Evolutionary conservation across 2,888 invertebrate genomes (phyloP).

Genomic region (Hesperia comma): DNA sequence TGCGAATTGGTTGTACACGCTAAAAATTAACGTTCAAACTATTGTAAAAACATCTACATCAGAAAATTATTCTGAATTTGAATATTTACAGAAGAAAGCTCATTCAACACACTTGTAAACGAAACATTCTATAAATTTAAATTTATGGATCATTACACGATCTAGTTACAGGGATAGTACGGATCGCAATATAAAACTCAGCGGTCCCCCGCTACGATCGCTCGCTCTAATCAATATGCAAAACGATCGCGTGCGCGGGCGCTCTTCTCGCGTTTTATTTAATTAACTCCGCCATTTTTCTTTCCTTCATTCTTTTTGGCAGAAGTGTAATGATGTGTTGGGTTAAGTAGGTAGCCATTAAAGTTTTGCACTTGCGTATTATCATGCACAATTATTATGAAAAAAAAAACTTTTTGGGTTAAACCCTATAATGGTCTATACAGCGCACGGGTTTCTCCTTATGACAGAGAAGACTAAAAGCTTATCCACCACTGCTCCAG

Average conservation of each 20-base stretch:
- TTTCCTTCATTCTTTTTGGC: conserved; percentile 28
- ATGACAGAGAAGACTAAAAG: too few species aligned
- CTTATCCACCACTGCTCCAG: too few species aligned
- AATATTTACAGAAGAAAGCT: background rate
- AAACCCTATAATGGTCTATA: too few species aligned
- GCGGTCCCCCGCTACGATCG: conserved; percentile 42
- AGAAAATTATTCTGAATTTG: too few species aligned
- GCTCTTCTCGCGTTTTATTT: conserved; percentile 53
- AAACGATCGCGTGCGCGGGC: conserved; percentile 56
- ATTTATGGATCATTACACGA: background rate
- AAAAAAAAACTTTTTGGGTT: too few species aligned
- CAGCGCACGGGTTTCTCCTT: too few species aligned
- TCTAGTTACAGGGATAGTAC: background rate
- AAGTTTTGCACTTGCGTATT: conserved; percentile 1
- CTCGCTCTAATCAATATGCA: conserved; percentile 71
- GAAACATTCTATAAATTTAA: background rate
- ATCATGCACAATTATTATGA: background rate
- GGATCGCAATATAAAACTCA: conserved; percentile 33
- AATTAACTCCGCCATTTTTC: conserved; percentile 50
- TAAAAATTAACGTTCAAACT: too few species aligned
- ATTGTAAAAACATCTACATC: too few species aligned
- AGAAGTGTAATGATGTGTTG: conserved; percentile 33
- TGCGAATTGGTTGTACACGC: too few species aligned
- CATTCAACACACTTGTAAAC: background rate
- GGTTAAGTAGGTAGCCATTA: conserved; percentile 27